Percentiles rank a stretch among this genome's conserved stretches.
Evolutionary conservation across 2,797 vertebrate genomes (phyloP).

Genomic region (Centropyge bicolor): DNA sequence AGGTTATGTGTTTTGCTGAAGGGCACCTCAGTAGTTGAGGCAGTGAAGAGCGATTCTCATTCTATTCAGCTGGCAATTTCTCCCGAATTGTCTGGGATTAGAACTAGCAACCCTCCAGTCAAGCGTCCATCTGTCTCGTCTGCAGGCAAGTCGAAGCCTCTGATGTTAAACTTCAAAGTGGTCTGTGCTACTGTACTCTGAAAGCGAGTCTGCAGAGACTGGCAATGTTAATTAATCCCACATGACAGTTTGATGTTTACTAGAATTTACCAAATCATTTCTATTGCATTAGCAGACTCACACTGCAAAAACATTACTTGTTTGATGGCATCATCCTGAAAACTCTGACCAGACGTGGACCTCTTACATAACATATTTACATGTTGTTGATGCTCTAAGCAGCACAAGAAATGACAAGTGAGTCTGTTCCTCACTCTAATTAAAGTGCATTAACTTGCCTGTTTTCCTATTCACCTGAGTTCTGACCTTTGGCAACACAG

Average conservation of each 20-base stretch:
- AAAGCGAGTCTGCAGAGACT: slow-evolving; percentile 41
- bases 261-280: slow-evolving; percentile 6
- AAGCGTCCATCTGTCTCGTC: slow-evolving; percentile 23
- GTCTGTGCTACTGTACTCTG: slow-evolving; percentile 12
- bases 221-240: slow-evolving; percentile 31
- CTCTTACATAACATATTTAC: background rate
- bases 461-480: background rate
- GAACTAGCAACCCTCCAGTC: slow-evolving; percentile 37
- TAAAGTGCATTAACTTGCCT: background rate
- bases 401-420: background rate
- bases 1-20: slow-evolving; percentile 12
- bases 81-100: background rate
- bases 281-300: background rate
- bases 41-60: background rate
- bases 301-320: background rate
- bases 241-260: slow-evolving; percentile 11
- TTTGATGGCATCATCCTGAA: background rate
- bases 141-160: slow-evolving; percentile 12
- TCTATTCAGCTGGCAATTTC: background rate
- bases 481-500: background rate
- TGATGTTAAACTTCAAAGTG: slow-evolving; percentile 55
- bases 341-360: background rate
- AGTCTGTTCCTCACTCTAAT: background rate
- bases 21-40: background rate
- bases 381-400: background rate